phyloP scores from a whole-genome alignment of 2,888 invertebrate genomes.

The Polydesmus complanatus region DNA sequence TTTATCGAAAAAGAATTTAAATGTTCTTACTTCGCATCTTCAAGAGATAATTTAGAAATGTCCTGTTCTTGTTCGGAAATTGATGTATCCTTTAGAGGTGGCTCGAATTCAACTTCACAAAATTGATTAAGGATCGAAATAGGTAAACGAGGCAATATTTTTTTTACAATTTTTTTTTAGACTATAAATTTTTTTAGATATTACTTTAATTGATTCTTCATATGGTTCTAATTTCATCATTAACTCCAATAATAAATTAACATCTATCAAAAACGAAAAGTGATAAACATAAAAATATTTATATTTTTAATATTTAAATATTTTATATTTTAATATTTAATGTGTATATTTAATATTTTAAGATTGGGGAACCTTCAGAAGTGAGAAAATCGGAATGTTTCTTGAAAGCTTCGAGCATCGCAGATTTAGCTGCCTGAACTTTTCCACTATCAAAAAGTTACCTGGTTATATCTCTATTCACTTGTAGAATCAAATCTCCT shows the following conservation, averaged over 20 bases:
- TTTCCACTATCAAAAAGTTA: slow-evolving; percentile 60
- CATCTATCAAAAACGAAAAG: no score
- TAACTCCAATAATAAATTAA: slow-evolving; percentile 71
- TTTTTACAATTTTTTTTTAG: slow-evolving; percentile 17
- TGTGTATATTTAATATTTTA: no score
- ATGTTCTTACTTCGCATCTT: no score
- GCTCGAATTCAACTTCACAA: slow-evolving; percentile 52
- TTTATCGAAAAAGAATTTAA: no score
- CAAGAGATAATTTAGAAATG: no score
- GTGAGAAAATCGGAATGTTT: slow-evolving; percentile 56
- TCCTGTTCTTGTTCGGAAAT: not conserved
- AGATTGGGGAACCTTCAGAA: slow-evolving; percentile 33
- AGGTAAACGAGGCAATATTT: slow-evolving; percentile 11
- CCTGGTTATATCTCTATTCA: slow-evolving; percentile 43
- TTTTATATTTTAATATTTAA: no score
- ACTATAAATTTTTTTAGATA: no score
- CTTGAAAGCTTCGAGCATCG: slow-evolving; percentile 58
- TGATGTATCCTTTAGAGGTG: slow-evolving; percentile 31
- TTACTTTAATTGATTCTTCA: slow-evolving; percentile 46
- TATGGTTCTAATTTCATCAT: slow-evolving; percentile 56
- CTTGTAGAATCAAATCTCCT: slow-evolving; percentile 20
- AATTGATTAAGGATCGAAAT: slow-evolving; percentile 54
- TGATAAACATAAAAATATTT: slow-evolving; percentile 2
- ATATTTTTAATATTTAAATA: no score
- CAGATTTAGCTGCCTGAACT: slow-evolving; percentile 54